These are phyloP conservation scores for Haliclona indistincta DNA, from an alignment of 37 sponge, comb jelly and placozoan genomes.

Conservation along the genomic window DNA sequence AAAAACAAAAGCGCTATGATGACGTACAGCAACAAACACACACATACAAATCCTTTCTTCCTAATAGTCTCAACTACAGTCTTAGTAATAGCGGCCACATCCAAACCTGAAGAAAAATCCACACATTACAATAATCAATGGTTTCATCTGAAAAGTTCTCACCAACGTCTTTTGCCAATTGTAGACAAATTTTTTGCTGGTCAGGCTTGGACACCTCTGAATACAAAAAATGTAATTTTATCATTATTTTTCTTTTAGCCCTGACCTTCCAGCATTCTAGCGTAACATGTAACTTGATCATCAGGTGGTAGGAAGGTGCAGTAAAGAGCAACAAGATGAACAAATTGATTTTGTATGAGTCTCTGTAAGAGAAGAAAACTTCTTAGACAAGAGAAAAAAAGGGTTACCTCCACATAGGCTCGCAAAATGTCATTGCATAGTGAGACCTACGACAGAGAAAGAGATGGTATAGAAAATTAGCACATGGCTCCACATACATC, in stretches of 20 bases:
- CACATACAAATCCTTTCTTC: constrained; percentile 39
- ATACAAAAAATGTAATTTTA: not conserved
- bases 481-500: constrained; percentile 22
- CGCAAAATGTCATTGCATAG: constrained; percentile 38
- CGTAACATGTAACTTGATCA: constrained; percentile 69
- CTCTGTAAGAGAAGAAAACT: not conserved
- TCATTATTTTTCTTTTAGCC: too few species aligned
- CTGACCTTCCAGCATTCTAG: constrained; percentile 64
- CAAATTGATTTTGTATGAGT: constrained; percentile 20
- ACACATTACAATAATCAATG: not conserved
- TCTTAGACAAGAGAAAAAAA: not conserved
- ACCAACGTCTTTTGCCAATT: constrained; percentile 59
- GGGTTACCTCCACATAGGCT: constrained; percentile 44
- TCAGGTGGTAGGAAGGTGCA: constrained; percentile 44
- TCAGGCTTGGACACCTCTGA: constrained; percentile 30
- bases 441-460: constrained; percentile 4
- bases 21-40: not conserved
- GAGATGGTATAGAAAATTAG: not conserved
- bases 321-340: constrained; percentile 64
- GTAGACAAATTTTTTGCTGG: constrained; percentile 56
- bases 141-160: not conserved
- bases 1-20: not conserved
- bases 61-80: constrained; percentile 70
- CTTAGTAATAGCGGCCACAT: constrained; percentile 71
- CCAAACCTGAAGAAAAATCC: constrained; percentile 44